Evolutionary conservation across 2,888 invertebrate species (phyloP), one percentile per base, ranked within the genome.

Genomic region (Venustoraphidia nigricollis): DNA sequence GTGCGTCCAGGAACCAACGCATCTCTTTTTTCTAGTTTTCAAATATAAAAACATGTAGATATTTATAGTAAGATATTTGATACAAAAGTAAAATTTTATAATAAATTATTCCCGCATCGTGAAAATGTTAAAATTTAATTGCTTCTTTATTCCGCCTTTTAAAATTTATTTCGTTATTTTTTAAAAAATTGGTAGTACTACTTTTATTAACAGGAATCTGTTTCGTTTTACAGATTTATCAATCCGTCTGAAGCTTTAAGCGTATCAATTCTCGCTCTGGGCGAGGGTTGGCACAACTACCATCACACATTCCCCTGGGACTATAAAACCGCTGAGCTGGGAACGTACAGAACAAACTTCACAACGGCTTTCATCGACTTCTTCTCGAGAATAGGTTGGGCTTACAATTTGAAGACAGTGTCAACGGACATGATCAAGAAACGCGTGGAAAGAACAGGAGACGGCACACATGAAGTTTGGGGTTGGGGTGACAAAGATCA

Each of bases 251-350:
- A 89, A 61, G 87, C 85, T 60, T 64, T 73, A 34, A 66, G 73
- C 1, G 86, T 88, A 0, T 71, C 85, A 0, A 53, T 83, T 0
- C 67, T 81, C 54, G 79, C 83, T 0, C 65, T 83, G 46, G 86
- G 85, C 1, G 85, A 86, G 62, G 89, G 89, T 1, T 90, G 83
- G 79, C 89, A 90, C 66, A 89, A 90, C 65, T 90, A 87, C 65
- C 90, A 90, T 60, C 90, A 90, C 67, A 72, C 76, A 0, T 89
- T 88, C 71, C 89, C 89, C 8, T 85, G 84, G 79, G 88, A 89
- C 61, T 89, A 89, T 72, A 81, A 84, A 60, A 82, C 88, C 3
- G 80, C 85, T 11, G 89, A 89, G 62, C 73, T 84, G 38, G 86
- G 86, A 17, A 77, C 78, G 59, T 78, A 77, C 64, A 71, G 76